Conservation (phyloP, 2,888 invertebrate genomes). For the Luperina testacea region DNA sequence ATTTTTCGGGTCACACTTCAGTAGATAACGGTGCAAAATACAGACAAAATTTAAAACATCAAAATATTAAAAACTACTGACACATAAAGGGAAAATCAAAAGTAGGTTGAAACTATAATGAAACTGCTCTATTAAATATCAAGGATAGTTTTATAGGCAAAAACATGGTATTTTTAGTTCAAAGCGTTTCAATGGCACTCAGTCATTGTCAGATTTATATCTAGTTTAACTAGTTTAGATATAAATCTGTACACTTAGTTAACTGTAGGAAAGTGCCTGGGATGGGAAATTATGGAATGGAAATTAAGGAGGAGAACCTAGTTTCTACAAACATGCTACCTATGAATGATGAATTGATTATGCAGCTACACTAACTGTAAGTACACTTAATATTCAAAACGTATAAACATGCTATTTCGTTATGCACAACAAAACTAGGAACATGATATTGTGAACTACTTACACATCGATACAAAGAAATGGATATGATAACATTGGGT, state of each 20-base stretch:
- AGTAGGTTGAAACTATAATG: conserved; percentile 9
- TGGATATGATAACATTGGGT: conserved; percentile 32
- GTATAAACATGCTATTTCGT: conserved; percentile 46
- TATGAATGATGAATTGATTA: conserved; percentile 25
- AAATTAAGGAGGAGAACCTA: conserved; percentile 28
- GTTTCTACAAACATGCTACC: conserved; percentile 19
- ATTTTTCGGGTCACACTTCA: conserved; percentile 46
- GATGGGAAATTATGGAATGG: conserved; percentile 45
- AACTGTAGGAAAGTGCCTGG: conserved; percentile 46
- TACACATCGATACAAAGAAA: conserved; percentile 43
- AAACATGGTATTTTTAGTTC: conserved; percentile 32
- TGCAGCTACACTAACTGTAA: conserved; percentile 5
- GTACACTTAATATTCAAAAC: conserved; percentile 27
- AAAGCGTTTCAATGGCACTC: conserved; percentile 39
- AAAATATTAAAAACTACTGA: conserved; percentile 40
- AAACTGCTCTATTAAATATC: conserved; percentile 15
- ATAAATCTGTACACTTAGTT: conserved; percentile 47
- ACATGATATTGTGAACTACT: conserved; percentile 38
- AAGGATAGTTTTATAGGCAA: conserved; percentile 32
- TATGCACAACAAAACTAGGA: conserved; percentile 37
- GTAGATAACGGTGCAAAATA: conserved; percentile 43
- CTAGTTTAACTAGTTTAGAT: conserved; percentile 48
- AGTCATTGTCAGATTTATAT: conserved; percentile 60
- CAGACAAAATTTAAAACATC: conserved; percentile 50
- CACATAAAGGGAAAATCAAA: conserved; percentile 27